phyloP scores from a whole-genome alignment of 2,113 vertebrate genomes.

The Galeopterus variegatus region DNA sequence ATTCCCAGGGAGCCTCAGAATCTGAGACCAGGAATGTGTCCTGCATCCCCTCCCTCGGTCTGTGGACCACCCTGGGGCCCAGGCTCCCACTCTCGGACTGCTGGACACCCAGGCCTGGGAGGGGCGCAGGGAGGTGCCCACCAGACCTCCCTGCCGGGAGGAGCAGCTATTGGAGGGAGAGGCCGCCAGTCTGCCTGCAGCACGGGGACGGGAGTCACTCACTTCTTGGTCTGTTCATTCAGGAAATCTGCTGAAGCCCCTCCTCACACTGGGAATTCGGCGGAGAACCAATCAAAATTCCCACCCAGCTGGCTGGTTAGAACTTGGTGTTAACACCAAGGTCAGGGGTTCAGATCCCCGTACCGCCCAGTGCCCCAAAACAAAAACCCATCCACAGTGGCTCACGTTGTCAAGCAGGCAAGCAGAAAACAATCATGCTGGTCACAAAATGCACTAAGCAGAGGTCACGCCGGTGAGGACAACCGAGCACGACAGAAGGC shows the following conservation, averaged over 20 bases:
- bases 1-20: neutral
- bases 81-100: neutral
- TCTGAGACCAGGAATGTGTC: neutral
- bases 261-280: neutral
- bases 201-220: too few relatives aligned
- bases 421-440: neutral
- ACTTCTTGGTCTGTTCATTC: neutral
- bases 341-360: too few relatives aligned
- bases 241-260: neutral
- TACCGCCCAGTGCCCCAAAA: too few relatives aligned
- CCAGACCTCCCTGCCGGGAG: neutral
- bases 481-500: neutral
- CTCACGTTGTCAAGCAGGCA: neutral
- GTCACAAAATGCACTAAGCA: neutral
- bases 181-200: neutral
- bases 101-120: neutral
- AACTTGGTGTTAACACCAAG: too few relatives aligned
- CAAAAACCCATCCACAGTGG: too few relatives aligned
- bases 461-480: neutral
- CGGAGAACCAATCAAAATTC: neutral
- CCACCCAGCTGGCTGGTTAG: too few relatives aligned
- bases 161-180: neutral
- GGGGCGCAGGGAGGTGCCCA: neutral
- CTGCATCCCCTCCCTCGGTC: neutral
- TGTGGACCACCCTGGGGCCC: neutral